phyloP scores from a whole-genome alignment of 2,888 invertebrate genomes.

The Hecatera dysodea region DNA sequence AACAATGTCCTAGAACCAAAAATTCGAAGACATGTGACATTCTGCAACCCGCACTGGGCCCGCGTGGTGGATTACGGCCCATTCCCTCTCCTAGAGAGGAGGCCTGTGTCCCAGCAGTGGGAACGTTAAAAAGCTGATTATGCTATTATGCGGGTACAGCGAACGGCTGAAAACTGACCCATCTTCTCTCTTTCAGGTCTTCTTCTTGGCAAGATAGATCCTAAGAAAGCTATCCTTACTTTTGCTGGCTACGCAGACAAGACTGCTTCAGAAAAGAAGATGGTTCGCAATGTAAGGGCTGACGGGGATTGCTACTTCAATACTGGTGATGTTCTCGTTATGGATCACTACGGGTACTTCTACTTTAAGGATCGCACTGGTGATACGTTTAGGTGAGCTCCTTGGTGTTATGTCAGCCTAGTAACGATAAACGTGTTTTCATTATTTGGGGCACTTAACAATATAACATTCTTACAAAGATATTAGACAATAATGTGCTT shows the following conservation, averaged over 20 bases:
- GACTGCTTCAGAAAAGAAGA: slow-evolving; percentile 96
- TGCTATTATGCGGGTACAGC: too few species aligned
- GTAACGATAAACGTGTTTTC: too few species aligned
- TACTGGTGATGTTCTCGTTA: slow-evolving; percentile 96
- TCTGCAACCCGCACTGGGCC: too few species aligned
- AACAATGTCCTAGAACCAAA: too few species aligned
- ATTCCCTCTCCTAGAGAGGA: too few species aligned
- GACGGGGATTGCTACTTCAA: slow-evolving; percentile 97
- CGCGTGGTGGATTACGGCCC: too few species aligned
- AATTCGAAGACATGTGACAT: too few species aligned
- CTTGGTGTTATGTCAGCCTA: slow-evolving; percentile 11
- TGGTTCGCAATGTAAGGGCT: slow-evolving; percentile 94
- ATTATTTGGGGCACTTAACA: too few species aligned
- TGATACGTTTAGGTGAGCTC: slow-evolving; percentile 92
- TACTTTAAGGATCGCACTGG: slow-evolving; percentile 98
- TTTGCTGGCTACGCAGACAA: slow-evolving; percentile 90
- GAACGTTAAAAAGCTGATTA: too few species aligned
- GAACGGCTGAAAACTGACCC: background rate
- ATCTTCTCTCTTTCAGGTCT: slow-evolving; percentile 89
- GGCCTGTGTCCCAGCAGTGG: too few species aligned
- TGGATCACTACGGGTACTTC: slow-evolving; percentile 97
- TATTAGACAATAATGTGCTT: too few species aligned
- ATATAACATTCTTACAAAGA: too few species aligned
- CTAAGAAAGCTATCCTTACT: slow-evolving; percentile 85
- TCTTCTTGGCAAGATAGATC: slow-evolving; percentile 92